phyloP scores from a whole-genome alignment of 1,140 invertebrate genomes.

The Olivierus martensii region DNA sequence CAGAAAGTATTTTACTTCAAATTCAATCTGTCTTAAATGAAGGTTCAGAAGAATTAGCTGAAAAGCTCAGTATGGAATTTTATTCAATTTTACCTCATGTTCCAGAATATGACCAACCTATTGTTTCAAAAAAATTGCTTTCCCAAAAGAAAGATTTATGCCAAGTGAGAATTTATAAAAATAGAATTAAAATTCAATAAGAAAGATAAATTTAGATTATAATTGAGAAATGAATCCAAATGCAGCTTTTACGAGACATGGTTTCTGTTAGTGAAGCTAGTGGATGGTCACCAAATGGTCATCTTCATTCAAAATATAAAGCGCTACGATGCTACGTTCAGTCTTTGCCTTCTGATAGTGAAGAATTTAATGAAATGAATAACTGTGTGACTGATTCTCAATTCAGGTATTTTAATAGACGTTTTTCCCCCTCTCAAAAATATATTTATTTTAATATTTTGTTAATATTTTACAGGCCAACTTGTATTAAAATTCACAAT shows the following conservation, averaged over 20 bases:
- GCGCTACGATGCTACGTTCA: neutral
- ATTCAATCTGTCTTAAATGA: neutral
- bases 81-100: neutral
- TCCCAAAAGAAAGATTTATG: too few species aligned
- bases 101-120: neutral
- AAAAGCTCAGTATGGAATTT: neutral
- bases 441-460: too few species aligned
- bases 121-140: neutral
- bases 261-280: neutral
- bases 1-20: neutral
- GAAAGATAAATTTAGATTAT: too few species aligned
- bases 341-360: neutral
- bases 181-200: too few species aligned
- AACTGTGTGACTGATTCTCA: neutral
- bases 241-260: neutral
- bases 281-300: neutral
- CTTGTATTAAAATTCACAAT: neutral
- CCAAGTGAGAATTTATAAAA: too few species aligned
- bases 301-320: neutral
- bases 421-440: too few species aligned
- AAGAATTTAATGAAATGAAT: neutral
- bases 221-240: too few species aligned
- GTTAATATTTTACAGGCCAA: neutral
- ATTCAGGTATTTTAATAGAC: neutral
- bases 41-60: neutral